phyloP scores from a whole-genome alignment of 2,113 vertebrate genomes.

The Rhipidura dahli region DNA sequence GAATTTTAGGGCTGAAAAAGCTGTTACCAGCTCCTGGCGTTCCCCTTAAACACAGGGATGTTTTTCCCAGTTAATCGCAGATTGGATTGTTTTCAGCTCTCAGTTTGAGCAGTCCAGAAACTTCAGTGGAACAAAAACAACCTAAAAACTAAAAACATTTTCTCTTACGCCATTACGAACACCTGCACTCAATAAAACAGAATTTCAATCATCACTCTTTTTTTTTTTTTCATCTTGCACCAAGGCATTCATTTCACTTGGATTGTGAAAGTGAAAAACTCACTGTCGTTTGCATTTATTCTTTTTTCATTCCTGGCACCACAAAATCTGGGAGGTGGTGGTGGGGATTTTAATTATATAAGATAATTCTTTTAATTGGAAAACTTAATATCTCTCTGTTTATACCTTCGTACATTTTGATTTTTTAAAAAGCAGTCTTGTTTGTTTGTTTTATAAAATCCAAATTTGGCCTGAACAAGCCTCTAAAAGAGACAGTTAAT shows the following conservation, averaged over 20 bases:
- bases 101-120: not conserved
- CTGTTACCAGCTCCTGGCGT: not conserved
- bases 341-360: not conserved
- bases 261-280: not conserved
- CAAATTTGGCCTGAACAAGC: conserved; percentile 42
- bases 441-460: conserved; percentile 42
- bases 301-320: not conserved
- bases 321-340: not conserved
- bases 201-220: not conserved
- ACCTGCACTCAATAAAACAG: not conserved
- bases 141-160: not conserved
- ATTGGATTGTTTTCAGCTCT: not conserved
- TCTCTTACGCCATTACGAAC: not conserved
- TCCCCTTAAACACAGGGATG: not conserved
- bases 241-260: not conserved
- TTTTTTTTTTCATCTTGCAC: not conserved
- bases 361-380: conserved; percentile 30
- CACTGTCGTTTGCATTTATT: not conserved
- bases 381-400: conserved; percentile 26
- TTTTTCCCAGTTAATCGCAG: not conserved
- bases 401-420: not conserved
- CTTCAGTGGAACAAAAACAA: not conserved
- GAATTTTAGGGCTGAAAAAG: not conserved
- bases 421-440: not conserved
- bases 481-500: not conserved